Percentiles rank a stretch among this genome's conserved stretches.
phyloP scores from a whole-genome alignment of 2,888 invertebrate genomes.

The Dasysyrphus tricinctus region DNA sequence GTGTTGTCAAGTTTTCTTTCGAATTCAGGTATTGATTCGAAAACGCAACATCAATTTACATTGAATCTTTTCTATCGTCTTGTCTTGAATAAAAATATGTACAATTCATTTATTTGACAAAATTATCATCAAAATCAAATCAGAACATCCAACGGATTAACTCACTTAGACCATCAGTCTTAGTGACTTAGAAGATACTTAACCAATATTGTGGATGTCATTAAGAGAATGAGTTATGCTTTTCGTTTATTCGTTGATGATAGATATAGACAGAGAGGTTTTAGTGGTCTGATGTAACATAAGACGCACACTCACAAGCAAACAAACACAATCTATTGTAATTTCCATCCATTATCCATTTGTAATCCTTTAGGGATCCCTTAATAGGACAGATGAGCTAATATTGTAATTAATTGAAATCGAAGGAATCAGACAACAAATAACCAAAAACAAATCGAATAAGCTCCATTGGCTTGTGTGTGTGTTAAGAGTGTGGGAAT shows the following conservation, averaged over 20 bases:
- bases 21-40: not conserved
- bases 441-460: constrained; percentile 68
- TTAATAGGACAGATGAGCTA: constrained; percentile 73
- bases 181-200: constrained; percentile 46
- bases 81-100: not conserved
- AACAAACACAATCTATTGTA: constrained; percentile 47
- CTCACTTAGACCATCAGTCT: constrained; percentile 46
- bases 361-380: constrained; percentile 71
- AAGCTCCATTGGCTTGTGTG: constrained; percentile 28
- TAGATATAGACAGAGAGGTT: not conserved
- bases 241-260: constrained; percentile 11
- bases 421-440: constrained; percentile 70
- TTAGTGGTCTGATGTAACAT: not conserved
- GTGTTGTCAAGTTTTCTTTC: not conserved
- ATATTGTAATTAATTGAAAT: constrained; percentile 74
- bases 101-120: constrained; percentile 38
- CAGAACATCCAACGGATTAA: constrained; percentile 56
- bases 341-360: constrained; percentile 72
- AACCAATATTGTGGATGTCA: constrained; percentile 52
- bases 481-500: constrained; percentile 36
- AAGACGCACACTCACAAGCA: constrained; percentile 9
- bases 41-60: not conserved
- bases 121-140: constrained; percentile 62
- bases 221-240: constrained; percentile 44
- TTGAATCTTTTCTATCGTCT: not conserved